Percentiles rank a stretch among this genome's conserved stretches.
These are phyloP conservation scores for Muscicapa comitata DNA, from an alignment of 2,797 vertebrate species.

Conservation along the genomic window DNA sequence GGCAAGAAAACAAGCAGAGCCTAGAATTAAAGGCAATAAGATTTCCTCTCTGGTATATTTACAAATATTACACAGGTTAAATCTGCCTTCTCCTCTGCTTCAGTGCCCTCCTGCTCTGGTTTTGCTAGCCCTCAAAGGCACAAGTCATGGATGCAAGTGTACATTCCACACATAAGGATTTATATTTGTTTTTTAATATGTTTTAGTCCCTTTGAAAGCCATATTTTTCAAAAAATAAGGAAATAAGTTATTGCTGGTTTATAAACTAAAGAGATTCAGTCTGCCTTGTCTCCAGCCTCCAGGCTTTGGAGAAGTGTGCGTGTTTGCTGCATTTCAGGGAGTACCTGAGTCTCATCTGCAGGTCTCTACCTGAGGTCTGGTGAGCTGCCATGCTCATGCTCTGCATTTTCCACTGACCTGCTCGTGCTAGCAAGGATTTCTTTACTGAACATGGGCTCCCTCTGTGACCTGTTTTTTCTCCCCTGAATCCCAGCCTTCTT, in stretches of 20 bases:
- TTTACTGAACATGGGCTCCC: fast-evolving
- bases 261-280: not conserved
- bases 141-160: not conserved
- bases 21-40: not conserved
- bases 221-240: not conserved
- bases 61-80: slow-evolving; percentile 7
- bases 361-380: not conserved
- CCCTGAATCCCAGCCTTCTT: not conserved
- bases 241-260: not conserved
- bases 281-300: not conserved
- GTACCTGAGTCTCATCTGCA: not conserved
- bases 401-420: not conserved
- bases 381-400: not conserved
- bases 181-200: not conserved
- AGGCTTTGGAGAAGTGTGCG: fast-evolving
- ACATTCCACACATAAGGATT: not conserved
- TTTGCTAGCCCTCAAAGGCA: not conserved
- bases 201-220: not conserved
- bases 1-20: slow-evolving; percentile 24
- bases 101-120: not conserved
- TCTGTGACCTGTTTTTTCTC: not conserved
- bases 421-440: not conserved
- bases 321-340: not conserved
- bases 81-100: not conserved
- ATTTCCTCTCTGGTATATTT: slow-evolving; percentile 20